Evolutionary conservation across 2,113 vertebrate genomes (phyloP).

Genomic region (Takifugu bimaculatus): DNA sequence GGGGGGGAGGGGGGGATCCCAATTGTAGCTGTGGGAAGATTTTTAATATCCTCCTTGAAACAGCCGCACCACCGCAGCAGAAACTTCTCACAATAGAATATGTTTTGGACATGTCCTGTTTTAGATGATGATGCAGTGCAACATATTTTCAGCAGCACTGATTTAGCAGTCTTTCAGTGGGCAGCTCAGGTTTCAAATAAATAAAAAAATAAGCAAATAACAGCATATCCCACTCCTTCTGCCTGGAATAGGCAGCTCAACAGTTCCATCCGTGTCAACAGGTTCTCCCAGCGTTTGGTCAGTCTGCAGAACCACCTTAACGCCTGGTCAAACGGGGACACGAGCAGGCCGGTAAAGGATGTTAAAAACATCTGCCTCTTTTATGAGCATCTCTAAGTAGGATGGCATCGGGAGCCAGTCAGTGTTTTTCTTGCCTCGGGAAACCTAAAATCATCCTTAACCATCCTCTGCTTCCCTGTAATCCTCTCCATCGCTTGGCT

Average conservation of each 20-base stretch:
- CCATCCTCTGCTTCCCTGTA: constrained; percentile 32
- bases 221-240: constrained; percentile 2
- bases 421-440: constrained; percentile 21
- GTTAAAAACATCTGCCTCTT: constrained; percentile 11
- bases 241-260: constrained; percentile 8
- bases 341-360: constrained; percentile 3
- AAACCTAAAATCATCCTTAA: constrained; percentile 3
- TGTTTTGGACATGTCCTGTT: background rate
- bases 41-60: too few relatives aligned
- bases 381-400: constrained; percentile 27
- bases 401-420: constrained; percentile 26
- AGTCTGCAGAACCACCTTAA: background rate
- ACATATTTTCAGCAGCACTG: constrained; percentile 3
- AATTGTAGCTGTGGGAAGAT: too few relatives aligned
- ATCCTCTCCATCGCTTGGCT: constrained; percentile 24
- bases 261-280: background rate
- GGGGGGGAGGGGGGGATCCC: too few relatives aligned
- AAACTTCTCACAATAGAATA: background rate
- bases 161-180: constrained; percentile 1
- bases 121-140: constrained; percentile 2
- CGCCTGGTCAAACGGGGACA: constrained; percentile 13
- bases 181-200: background rate
- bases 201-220: constrained; percentile 4
- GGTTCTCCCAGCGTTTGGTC: background rate
- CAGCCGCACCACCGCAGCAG: background rate